phyloP scores from a whole-genome alignment of 1,140 invertebrate species.

The Sitodiplosis mosellana region DNA sequence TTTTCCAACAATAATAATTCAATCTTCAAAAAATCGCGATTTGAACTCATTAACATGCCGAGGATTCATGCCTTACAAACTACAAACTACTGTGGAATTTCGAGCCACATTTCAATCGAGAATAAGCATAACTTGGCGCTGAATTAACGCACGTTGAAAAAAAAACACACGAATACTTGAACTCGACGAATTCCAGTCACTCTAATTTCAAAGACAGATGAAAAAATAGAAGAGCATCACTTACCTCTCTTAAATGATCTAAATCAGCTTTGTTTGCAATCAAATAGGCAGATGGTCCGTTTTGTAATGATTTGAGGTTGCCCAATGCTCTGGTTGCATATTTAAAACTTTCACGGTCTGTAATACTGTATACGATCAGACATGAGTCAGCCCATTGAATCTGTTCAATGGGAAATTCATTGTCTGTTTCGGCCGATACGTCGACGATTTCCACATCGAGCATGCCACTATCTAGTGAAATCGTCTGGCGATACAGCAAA shows the following conservation, averaged over 20 bases:
- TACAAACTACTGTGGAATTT: too few relatives aligned
- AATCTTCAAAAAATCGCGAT: too few relatives aligned
- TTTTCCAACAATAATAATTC: too few relatives aligned
- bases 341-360: constrained; percentile 45
- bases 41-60: too few relatives aligned
- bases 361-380: constrained; percentile 61
- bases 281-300: constrained; percentile 37
- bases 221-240: too few relatives aligned
- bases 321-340: constrained; percentile 43
- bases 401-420: constrained; percentile 32
- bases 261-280: constrained; percentile 59
- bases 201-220: too few relatives aligned
- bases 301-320: constrained; percentile 28
- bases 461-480: constrained; percentile 45
- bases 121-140: too few relatives aligned
- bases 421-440: constrained; percentile 44
- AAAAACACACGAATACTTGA: too few relatives aligned
- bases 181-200: too few relatives aligned
- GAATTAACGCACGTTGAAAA: too few relatives aligned
- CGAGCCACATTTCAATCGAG: too few relatives aligned
- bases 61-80: too few relatives aligned
- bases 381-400: constrained; percentile 61
- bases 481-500: constrained; percentile 52
- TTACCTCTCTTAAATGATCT: constrained; percentile 52
- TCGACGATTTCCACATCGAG: constrained; percentile 61